Evolutionary conservation across 2,113 vertebrate genomes (phyloP), one percentile per base, ranked within the genome.

Genomic region (Rattus norvegicus): DNA sequence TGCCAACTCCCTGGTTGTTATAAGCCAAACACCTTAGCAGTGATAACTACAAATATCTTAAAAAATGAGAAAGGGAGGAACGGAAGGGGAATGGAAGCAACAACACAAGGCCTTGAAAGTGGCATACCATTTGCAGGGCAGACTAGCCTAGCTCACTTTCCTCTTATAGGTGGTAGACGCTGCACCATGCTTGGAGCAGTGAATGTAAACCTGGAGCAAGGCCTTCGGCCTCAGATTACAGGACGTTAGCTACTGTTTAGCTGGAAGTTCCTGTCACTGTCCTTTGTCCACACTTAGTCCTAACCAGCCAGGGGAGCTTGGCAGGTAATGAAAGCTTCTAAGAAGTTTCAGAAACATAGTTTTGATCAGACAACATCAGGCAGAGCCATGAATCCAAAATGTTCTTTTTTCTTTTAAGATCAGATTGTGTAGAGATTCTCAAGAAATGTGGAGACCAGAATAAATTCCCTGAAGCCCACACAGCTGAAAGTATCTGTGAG

Each of bases 351-450:
- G 59, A 90, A 95, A 87, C 49, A 5, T 73, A 28, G 72, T 81
- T 47, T 11, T 93, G 63, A 56, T 36, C 36, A 91, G 76, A 90
- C 75, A 90, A 52, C 0, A 28, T 56, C 80, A 90, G 75, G 49
- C 91, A 24, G 20, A 73, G 76, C 75, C 22, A 80, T 17, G 26
- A 83, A 59, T 36, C 61, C 36, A 97, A 80, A n/a, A 83, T 91
- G 70, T 81, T n/a, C 90, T 67, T 98, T 88, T 97, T 97, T 88
- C 96, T 93, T 94, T 95, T 98, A 54, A 98, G 99, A 98, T 99
- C 99, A 75, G 99, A 99, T 96, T 99, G 99, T 97, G 99, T 99
- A 92, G 99, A 99, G 97, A 99, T 99, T 98, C 98, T 99, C 95
- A 99, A 99, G 89, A 99, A 99, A 98, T 99, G 99, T 98, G 99